These are phyloP conservation scores for Morinoia aosen DNA, from an alignment of 2,888 invertebrate species.

Conservation along the genomic window DNA sequence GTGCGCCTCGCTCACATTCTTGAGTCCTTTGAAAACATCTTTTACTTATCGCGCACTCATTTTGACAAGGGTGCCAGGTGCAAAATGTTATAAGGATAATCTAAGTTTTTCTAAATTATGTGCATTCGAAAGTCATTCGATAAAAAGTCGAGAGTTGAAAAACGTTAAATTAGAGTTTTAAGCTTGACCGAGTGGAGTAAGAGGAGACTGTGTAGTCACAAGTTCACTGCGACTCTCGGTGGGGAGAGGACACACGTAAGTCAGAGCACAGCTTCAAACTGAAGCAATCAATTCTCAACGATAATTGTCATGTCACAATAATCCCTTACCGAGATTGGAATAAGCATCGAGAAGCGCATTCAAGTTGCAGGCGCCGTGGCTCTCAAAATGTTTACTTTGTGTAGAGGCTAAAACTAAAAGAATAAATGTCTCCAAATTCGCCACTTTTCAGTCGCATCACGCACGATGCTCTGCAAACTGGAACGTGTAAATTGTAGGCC, in stretches of 20 bases:
- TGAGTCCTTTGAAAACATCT: neutral
- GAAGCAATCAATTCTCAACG: neutral
- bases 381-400: neutral
- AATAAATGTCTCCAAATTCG: neutral
- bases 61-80: neutral
- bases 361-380: neutral
- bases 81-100: neutral
- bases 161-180: neutral
- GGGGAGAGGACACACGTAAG: neutral
- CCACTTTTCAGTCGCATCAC: neutral
- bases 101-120: neutral
- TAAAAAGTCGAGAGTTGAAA: neutral
- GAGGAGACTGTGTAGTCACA: neutral
- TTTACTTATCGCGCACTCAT: neutral
- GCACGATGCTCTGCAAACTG: slow-evolving; percentile 2
- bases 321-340: neutral
- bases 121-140: neutral
- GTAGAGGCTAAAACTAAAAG: neutral
- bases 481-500: slow-evolving; percentile 8
- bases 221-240: neutral
- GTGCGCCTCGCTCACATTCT: neutral
- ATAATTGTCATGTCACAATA: neutral
- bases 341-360: neutral
- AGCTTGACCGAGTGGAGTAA: neutral
- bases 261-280: neutral